Base-by-base conservation (phyloP, 2,797 vertebrate genomes). In the Coregonus sp. region DNA sequence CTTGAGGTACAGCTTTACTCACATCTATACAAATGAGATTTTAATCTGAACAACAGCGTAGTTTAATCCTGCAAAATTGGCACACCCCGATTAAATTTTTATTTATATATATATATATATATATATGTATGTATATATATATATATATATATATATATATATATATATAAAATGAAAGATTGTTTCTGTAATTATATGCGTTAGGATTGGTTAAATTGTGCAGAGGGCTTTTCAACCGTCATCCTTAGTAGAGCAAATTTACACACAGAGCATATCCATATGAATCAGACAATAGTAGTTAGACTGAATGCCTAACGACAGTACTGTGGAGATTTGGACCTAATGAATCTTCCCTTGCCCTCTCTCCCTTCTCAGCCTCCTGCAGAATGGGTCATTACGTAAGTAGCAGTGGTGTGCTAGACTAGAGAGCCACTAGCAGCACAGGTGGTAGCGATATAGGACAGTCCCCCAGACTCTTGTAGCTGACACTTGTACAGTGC, bases 391-490 rank as follows among this genome's bases (percentile, higher is more conserved):
- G 11, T 37, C 50, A 40, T 83, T 87, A 87, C 82, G 82, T 87
- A 84, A 89, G 90, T 83, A 88, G 91, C 82, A 78, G 82, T 76
- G 54, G 29, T 84, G 86, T 75, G 87, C 82, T 83, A 18, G 54
- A 16, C 61, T 59, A 76, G 63, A 77, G 4, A 85, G 81, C 77
- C 85, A 75, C 85, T 89, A 89, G 86, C 79, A 90, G 91, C 92
- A 94, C 96, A 97, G 96, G 97, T 97, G 96, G 95, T 89, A 93
- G 89, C 94, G 92, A 97, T 96, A 92, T 95, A 96, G 96, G 95
- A 95, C 95, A 94, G 81, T 85, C 90, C 95, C 96, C 96, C 96
- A 95, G 97, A 96, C 96, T 95, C 95, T 94, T 96, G 95, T 96
- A 89, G 91, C 94, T 92, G 92, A 93, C 94, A 95, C 95, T 97